Conservation (phyloP, 2,888 invertebrate species). For the Priocnemis perturbator region DNA sequence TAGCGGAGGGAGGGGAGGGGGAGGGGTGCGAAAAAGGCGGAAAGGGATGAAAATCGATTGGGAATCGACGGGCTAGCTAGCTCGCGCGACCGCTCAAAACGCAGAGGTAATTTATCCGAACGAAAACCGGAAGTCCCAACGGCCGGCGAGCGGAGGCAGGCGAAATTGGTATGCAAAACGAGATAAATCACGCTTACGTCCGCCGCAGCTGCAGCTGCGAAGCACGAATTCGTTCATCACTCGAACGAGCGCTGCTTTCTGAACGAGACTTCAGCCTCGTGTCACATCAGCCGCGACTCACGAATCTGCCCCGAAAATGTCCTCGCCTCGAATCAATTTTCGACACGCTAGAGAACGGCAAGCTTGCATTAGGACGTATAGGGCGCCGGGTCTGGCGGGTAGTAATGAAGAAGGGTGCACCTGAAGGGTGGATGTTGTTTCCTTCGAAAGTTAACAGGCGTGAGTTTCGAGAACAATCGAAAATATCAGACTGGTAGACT, state of each 20-base stretch:
- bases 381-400: too few species aligned
- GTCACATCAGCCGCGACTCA: neutral
- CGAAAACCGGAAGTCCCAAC: slow-evolving; percentile 54
- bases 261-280: slow-evolving; percentile 18
- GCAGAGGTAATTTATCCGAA: slow-evolving; percentile 57
- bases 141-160: slow-evolving; percentile 47
- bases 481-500: too few species aligned
- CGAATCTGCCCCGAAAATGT: neutral
- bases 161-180: slow-evolving; percentile 66
- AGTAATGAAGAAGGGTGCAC: too few species aligned
- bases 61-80: slow-evolving; percentile 39
- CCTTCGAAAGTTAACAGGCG: too few species aligned
- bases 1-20: neutral
- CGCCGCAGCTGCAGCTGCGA: slow-evolving; percentile 61
- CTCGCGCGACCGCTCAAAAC: slow-evolving; percentile 38
- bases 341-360: too few species aligned
- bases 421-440: too few species aligned
- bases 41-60: slow-evolving; percentile 9
- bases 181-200: slow-evolving; percentile 69
- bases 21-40: neutral
- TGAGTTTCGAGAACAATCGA: too few species aligned
- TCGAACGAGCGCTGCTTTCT: slow-evolving; percentile 39
- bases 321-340: too few species aligned
- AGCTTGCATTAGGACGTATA: too few species aligned
- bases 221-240: slow-evolving; percentile 63